Evolutionary conservation across 2,797 vertebrate genomes (phyloP).

Genomic region (Phataginus tetradactyla): DNA sequence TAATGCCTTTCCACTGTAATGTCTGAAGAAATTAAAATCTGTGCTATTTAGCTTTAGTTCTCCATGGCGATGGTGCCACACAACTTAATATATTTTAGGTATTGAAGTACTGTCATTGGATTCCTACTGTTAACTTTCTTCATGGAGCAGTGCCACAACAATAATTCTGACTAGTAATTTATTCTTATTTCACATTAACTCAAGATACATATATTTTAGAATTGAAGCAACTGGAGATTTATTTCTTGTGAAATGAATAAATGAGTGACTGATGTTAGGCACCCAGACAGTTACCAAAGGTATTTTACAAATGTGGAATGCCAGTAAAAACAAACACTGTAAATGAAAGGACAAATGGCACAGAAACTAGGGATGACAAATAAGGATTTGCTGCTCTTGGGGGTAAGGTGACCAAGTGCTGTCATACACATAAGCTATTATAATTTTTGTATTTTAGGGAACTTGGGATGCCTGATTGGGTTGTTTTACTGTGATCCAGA

Average conservation of each 20-base stretch:
- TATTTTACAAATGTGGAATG: slow-evolving; percentile 32
- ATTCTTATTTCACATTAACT: slow-evolving; percentile 24
- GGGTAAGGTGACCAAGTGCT: not conserved
- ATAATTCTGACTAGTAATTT: slow-evolving; percentile 26
- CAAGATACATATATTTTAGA: slow-evolving; percentile 35
- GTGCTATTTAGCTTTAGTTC: slow-evolving; percentile 29
- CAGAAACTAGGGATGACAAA: not conserved
- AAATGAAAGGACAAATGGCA: not conserved
- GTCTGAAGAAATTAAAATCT: slow-evolving; percentile 27
- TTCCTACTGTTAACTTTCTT: slow-evolving; percentile 14
- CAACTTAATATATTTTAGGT: not conserved
- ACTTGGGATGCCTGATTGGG: not conserved
- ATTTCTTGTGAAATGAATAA: slow-evolving; percentile 28
- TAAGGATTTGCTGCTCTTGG: not conserved
- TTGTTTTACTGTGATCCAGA: slow-evolving; percentile 15
- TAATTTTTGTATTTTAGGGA: slow-evolving; percentile 45
- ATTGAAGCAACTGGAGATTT: not conserved
- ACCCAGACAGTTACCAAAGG: not conserved
- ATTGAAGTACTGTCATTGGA: slow-evolving; percentile 8
- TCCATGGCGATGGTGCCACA: not conserved
- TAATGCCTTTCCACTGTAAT: not conserved
- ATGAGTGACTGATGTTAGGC: not conserved
- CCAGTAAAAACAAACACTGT: not conserved
- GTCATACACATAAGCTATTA: not conserved
- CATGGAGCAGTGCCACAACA: not conserved